Evolutionary conservation across 2,888 invertebrate species (phyloP), one percentile per base, ranked within the genome.

Genomic region (Microchrysa polita): DNA sequence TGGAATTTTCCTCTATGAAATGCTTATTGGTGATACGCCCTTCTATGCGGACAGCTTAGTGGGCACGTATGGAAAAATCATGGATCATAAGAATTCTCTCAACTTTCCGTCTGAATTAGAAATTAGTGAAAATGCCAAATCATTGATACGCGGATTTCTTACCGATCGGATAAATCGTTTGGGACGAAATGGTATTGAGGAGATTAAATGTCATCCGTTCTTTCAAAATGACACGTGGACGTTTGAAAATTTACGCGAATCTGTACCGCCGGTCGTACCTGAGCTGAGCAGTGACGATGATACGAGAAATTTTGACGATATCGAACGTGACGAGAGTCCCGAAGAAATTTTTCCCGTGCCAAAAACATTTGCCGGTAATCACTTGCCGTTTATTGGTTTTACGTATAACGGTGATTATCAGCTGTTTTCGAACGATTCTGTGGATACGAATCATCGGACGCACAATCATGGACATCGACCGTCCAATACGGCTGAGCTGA

Each of bases 11-110:
- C 90, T 99, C 1, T 99, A 97, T 85, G 99, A 99, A 88, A 98
- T 99, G 98, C 88, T 99, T 72, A 93, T 97, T 74, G 97, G 97
- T 7, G 99, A 99, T 84, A 97, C 99, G 12, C 99, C 99, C 0
- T 99, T 99, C 86, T 98, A 96, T 86, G 98, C 98, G 2, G 99
- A 99, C 83, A 97, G 98, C 77, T 89, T 99, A 80, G 95, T 98
- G 57, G 97, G 97, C 73, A 99, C 98, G 1, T 99, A 99, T 84
- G 96, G 97, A 76, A 98, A 98, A 87, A 99, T 99, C 79, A 98
- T 99, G 98, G 97, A 98, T 85, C 97, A 98, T 84, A 93, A 96
- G 83, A 97, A 96, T 82, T 95, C 97, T 22, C 87, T 99, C 73
- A 91, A 92, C 78, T 99, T 99, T 86, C 98, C 98, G 40, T 93